Base-by-base conservation (phyloP, 2,888 invertebrate genomes). In the Gasteruption jaculator region DNA sequence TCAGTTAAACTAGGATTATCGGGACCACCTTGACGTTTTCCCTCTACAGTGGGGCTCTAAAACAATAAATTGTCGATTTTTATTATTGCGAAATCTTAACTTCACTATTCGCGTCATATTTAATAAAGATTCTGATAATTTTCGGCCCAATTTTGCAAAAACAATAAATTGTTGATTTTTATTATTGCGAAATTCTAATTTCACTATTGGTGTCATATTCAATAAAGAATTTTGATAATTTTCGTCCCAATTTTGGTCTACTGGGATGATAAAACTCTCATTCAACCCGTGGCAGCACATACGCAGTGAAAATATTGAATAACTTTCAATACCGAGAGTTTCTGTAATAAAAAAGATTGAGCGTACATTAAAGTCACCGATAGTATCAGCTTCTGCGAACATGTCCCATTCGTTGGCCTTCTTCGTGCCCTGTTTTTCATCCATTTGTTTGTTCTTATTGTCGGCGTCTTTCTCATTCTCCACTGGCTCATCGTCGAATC, bases 1-100 rank as follows among this genome's bases (percentile, higher is more conserved):
- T 99, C 99, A 0, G 91, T 94, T 27, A 99, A 76, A 33, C 90
- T 89, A 0, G 95, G 94, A 72, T 91, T 87, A 68, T 93, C 94
- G 43, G 76, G 76, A 46, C 81, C 80, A 14, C 70, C 69, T 48
- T 67, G 62, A 18, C 75, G 73, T 54, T 76, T 77, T 8, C 73
- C 75, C 52, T 80, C 74, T 27, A 80, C 78, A 44, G 75, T 81
- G 7, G 86, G 85, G 39, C 85, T 85, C 85, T 86, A 52, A 2
- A 69, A 61, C 60, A 53, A 38, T 48, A 60, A 53, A 41, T 3
- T 46, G n/a, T n/a, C n/a, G n/a, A n/a, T n/a, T n/a, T n/a, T n/a
- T n/a, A n/a, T n/a, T n/a, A n/a, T n/a, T n/a, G n/a, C n/a, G n/a
- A n/a, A n/a, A n/a, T n/a, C n/a, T n/a, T n/a, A n/a, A n/a, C n/a